Conservation (phyloP, 2,113 vertebrate genomes). For the Ictalurus punctatus region DNA sequence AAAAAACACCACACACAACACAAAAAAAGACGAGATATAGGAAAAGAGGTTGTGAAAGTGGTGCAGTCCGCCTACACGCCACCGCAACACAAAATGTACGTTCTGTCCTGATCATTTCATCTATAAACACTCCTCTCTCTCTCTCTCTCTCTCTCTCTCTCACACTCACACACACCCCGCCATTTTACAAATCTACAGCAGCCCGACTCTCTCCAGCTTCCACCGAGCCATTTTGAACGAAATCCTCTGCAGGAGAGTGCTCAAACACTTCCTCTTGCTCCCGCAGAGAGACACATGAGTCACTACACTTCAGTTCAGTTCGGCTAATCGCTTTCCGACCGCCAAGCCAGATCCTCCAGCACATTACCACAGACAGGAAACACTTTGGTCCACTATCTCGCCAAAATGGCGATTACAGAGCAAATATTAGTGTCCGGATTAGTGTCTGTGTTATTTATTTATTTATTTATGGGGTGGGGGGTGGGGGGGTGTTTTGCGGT, state of each 20-base stretch:
- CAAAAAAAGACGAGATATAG: slow-evolving; percentile 50
- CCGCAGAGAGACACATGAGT: not conserved
- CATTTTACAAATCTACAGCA: slow-evolving; percentile 36
- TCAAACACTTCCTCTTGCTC: not conserved
- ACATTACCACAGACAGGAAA: slow-evolving; percentile 17
- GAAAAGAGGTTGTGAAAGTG: slow-evolving; percentile 57
- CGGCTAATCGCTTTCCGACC: not conserved
- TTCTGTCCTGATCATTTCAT: slow-evolving; percentile 65
- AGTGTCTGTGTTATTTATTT: not conserved
- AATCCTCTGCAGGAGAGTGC: not conserved
- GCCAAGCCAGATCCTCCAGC: not conserved
- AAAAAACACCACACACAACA: slow-evolving; percentile 24
- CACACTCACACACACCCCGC: slow-evolving; percentile 38
- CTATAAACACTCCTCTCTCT: slow-evolving; percentile 59
- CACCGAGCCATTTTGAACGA: not conserved
- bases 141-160: slow-evolving; percentile 27
- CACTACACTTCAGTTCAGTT: not conserved
- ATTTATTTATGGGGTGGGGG: not conserved
- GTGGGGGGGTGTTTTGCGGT: no score
- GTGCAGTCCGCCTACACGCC: slow-evolving; percentile 65
- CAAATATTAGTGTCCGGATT: not conserved
- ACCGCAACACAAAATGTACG: slow-evolving; percentile 69
- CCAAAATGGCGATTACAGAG: not conserved
- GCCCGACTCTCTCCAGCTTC: not conserved
- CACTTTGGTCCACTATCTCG: not conserved